These are phyloP conservation scores for Sapajus apella DNA, from an alignment of 2,113 vertebrate species.

Conservation along the genomic window DNA sequence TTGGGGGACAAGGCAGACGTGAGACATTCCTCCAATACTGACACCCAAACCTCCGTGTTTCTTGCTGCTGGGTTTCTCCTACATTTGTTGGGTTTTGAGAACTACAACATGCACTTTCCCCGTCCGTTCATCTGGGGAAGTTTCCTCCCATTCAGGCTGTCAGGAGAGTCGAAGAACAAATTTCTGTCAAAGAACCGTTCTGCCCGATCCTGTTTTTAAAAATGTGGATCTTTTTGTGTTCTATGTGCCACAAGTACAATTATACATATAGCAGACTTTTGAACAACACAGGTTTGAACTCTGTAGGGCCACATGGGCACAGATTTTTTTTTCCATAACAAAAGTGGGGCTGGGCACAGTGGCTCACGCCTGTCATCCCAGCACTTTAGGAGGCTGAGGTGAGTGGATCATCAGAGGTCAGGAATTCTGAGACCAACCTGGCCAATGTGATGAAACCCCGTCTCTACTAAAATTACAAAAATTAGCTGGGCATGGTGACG, in stretches of 20 bases:
- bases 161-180: background rate
- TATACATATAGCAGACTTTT: background rate
- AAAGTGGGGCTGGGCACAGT: background rate
- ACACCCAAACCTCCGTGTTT: background rate
- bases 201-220: constrained; percentile 45
- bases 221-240: background rate
- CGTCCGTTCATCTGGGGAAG: background rate
- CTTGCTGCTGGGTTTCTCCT: background rate
- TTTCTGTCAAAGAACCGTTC: background rate
- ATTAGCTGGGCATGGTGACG: too few species aligned
- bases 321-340: background rate
- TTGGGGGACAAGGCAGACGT: background rate
- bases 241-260: background rate
- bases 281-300: background rate
- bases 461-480: too few species aligned
- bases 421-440: too few species aligned
- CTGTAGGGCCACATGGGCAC: background rate
- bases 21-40: background rate
- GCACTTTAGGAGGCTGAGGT: too few species aligned
- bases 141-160: background rate
- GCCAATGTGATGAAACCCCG: too few species aligned
- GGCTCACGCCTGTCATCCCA: too few species aligned
- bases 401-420: too few species aligned
- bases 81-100: background rate
- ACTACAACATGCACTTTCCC: background rate